Evolutionary conservation across 2,888 invertebrate genomes (phyloP).

Genomic region (Teleiodes luculella): DNA sequence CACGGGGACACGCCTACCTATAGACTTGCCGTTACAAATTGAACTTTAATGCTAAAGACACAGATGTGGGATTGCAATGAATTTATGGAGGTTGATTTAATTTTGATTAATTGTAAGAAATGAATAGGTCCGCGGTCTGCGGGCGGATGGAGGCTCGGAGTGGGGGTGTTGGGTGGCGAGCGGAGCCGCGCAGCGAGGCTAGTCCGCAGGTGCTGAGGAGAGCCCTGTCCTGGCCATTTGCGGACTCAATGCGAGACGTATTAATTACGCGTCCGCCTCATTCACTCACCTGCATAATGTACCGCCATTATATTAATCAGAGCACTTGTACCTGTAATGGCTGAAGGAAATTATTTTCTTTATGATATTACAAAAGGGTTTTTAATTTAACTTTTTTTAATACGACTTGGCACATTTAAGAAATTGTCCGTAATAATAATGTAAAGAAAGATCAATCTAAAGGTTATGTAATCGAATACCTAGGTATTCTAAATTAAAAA

Average conservation of each 20-base stretch:
- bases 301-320: constrained; percentile 7
- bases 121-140: constrained; percentile 51
- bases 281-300: constrained; percentile 8
- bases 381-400: no score
- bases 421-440: no score
- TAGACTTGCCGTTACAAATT: constrained; percentile 36
- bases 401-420: no score
- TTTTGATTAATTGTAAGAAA: constrained; percentile 78
- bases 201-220: neutral
- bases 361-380: no score
- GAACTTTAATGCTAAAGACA: constrained; percentile 33
- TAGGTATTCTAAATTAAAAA: no score
- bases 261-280: constrained; percentile 30
- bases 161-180: constrained; percentile 22
- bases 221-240: neutral
- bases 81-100: constrained; percentile 58
- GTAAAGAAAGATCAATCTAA: no score
- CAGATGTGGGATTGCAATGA: constrained; percentile 41
- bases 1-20: constrained; percentile 69
- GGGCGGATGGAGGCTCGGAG: constrained; percentile 16
- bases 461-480: no score
- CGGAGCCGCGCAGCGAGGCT: constrained; percentile 21
- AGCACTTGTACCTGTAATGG: neutral
- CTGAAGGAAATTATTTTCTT: neutral
- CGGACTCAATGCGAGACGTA: constrained; percentile 20